Conservation (phyloP, 2,113 vertebrate genomes). For the Phrynosoma platyrhinos region DNA sequence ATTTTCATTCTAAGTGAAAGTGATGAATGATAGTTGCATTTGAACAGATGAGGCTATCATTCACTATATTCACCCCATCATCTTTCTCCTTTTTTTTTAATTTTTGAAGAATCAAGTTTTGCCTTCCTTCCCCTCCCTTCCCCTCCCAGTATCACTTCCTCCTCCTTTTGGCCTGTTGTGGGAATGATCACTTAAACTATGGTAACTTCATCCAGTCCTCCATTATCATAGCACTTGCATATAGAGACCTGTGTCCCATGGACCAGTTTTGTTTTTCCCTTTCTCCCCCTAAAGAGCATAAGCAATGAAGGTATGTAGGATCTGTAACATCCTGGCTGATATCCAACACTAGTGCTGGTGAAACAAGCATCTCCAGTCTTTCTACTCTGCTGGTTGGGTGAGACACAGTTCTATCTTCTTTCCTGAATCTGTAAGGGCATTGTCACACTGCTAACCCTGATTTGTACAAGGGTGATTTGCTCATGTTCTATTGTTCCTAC, state of each 20-base stretch:
- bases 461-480: no score
- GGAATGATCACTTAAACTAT: neutral
- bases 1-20: constrained; percentile 4
- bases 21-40: constrained; percentile 1
- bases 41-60: neutral
- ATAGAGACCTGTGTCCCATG: neutral
- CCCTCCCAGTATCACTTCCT: neutral
- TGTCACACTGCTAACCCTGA: no score
- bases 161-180: neutral
- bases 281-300: neutral
- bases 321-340: neutral
- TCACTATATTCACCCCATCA: neutral
- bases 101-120: neutral
- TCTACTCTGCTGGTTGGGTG: no score
- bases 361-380: no score
- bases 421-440: no score
- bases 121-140: neutral
- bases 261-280: neutral
- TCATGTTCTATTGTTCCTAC: no score
- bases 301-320: neutral
- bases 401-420: no score
- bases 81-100: neutral
- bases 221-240: neutral
- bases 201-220: neutral
- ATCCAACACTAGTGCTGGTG: no score